Percentiles rank a stretch among this genome's conserved stretches.
phyloP scores from a whole-genome alignment of 1,140 invertebrate species.

The Zophobas morio region DNA sequence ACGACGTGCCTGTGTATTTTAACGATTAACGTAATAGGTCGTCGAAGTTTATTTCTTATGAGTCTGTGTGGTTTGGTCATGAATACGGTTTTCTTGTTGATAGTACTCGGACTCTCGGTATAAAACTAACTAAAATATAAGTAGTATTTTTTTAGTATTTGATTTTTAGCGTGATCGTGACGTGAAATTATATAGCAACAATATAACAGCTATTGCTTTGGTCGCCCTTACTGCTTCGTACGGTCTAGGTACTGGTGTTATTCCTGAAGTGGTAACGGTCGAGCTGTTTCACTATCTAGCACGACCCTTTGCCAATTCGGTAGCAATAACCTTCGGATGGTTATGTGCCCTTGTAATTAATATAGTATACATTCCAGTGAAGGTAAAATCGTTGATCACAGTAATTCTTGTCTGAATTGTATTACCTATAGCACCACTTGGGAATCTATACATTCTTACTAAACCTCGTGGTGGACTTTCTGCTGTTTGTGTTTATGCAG shows the following conservation, averaged over 20 bases:
- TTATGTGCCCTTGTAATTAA: constrained; percentile 82
- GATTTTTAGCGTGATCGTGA: not conserved
- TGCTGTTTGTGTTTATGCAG: too few species aligned
- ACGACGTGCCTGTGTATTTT: constrained; percentile 87
- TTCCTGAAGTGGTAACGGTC: constrained; percentile 92
- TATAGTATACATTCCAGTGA: not conserved
- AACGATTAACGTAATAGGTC: constrained; percentile 76
- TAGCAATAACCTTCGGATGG: constrained; percentile 88
- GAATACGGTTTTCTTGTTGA: constrained; percentile 81
- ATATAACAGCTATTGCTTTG: not conserved
- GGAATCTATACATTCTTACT: too few species aligned
- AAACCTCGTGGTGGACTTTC: too few species aligned
- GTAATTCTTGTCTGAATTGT: too few species aligned
- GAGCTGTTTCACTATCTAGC: constrained; percentile 85
- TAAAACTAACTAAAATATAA: too few species aligned
- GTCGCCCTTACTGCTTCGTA: constrained; percentile 66
- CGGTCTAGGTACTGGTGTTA: constrained; percentile 84
- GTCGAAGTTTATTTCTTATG: constrained; percentile 62
- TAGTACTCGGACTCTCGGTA: constrained; percentile 71
- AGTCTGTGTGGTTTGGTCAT: constrained; percentile 79
- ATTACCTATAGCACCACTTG: too few species aligned
- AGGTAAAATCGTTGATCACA: too few species aligned
- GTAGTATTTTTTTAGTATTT: not conserved
- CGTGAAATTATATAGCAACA: not conserved
- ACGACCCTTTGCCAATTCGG: constrained; percentile 80